Base-by-base conservation (phyloP, 2,113 vertebrate genomes). In the Tichodroma muraria region DNA sequence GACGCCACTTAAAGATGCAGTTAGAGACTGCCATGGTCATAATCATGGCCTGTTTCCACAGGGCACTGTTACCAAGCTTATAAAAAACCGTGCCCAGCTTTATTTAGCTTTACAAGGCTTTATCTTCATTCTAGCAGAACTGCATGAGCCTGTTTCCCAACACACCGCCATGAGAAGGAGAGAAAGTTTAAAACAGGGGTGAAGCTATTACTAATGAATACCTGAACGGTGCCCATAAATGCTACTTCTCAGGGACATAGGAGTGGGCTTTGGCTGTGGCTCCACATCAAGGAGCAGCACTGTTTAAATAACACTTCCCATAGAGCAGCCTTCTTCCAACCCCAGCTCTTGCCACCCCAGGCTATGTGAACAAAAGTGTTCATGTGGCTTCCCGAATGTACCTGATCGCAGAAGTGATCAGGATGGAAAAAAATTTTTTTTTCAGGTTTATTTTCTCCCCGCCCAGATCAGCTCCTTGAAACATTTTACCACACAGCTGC, bases 31-130 rank as follows among this genome's bases (percentile, higher is more conserved):
- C 76, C 2, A 1, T 27, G 40, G 38, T 44, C 80, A 73, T 88
- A 94, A 89, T 88, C 70, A 11, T 24, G 56, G 68, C 63, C 63
- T 78, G 14, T 95, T 95, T 96, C 89, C 89, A 90, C 49, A 30
- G 85, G 89, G 89, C 79, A 63, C 82, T 83, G 75, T 89, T 88
- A 85, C 64, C 47, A 80, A 95, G 76, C 47, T 88, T 93, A 68
- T 93, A 95, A 94, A 96, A 96, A 94, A 27, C 0, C 2, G 4
- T 80, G 52, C 50, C 79, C 76, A 52, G 68, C 47, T 91, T 89
- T 91, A 85, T 79, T 95, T 94, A 84, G 60, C 65, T 92, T 94
- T 85, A 91, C 50, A 87, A 89, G 87, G 38, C 60, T 85, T 80
- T 61, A 69, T 45, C 47, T 89, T 91, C 33, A 57, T 85, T 91